Evolutionary conservation across 2,797 vertebrate genomes (phyloP).

Genomic region (Pachyuromys duprasi): DNA sequence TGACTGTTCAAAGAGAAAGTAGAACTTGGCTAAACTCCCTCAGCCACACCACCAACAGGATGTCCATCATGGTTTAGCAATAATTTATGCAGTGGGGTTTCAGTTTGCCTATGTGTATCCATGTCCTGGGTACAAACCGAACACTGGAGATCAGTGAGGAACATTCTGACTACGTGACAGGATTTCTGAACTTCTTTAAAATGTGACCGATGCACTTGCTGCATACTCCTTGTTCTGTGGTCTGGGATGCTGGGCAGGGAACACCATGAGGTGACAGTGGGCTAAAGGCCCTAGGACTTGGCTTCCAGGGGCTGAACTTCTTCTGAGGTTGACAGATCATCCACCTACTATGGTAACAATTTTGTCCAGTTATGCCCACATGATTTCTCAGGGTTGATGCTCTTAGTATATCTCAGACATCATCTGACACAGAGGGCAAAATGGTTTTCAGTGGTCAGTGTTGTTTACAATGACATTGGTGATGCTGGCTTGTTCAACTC

Average conservation of each 20-base stretch:
- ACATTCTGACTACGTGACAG: background rate
- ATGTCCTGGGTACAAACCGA: background rate
- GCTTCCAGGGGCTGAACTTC: background rate
- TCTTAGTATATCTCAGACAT: background rate
- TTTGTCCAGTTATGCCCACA: background rate
- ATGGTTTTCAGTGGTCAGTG: background rate
- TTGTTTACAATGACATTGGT: background rate
- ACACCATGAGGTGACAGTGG: background rate
- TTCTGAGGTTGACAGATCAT: background rate
- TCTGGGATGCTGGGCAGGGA: background rate
- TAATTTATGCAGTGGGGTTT: background rate
- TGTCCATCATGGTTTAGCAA: background rate
- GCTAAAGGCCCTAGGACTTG: background rate
- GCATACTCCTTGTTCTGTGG: background rate
- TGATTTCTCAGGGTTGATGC: background rate
- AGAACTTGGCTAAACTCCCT: slow-evolving; percentile 25
- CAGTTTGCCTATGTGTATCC: background rate
- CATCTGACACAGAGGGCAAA: background rate
- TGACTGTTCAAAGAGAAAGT: background rate
- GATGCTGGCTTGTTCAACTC: background rate
- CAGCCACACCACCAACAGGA: background rate
- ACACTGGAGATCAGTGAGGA: background rate
- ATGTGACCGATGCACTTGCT: background rate
- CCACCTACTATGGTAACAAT: background rate
- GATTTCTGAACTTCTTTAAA: background rate